Evolutionary conservation across 2,113 vertebrate species (phyloP).

Genomic region (Scartelaos histophorus): DNA sequence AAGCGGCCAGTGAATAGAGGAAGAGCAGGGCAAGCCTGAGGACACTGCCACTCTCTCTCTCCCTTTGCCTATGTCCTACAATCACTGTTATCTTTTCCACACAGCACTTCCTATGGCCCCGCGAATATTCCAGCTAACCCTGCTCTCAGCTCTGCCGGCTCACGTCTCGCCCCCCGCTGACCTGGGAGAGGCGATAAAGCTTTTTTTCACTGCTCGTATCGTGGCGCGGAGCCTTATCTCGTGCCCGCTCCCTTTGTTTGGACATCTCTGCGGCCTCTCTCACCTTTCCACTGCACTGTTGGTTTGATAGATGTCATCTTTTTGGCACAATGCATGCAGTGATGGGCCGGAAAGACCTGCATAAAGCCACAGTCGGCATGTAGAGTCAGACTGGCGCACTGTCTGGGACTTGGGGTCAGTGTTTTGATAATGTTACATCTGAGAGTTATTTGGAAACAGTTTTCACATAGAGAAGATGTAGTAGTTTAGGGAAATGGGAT

Average conservation of each 20-base stretch:
- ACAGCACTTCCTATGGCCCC: constrained; percentile 81
- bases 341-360: constrained; percentile 54
- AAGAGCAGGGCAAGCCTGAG: constrained; percentile 76
- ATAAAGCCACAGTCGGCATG: constrained; percentile 36
- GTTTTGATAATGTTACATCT: constrained; percentile 1
- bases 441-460: constrained; percentile 55
- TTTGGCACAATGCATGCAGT: constrained; percentile 47
- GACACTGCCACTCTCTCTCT: constrained; percentile 61
- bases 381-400: constrained; percentile 25
- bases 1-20: constrained; percentile 81
- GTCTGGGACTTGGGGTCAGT: constrained; percentile 49
- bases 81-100: constrained; percentile 76
- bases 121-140: constrained; percentile 67
- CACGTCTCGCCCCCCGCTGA: constrained; percentile 63
- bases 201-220: constrained; percentile 52
- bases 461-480: constrained; percentile 26
- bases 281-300: constrained; percentile 48
- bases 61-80: constrained; percentile 35
- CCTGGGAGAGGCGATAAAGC: constrained; percentile 58
- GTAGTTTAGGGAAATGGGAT: not conserved
- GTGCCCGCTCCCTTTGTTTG: constrained; percentile 57
- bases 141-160: constrained; percentile 61
- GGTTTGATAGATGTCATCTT: constrained; percentile 59
- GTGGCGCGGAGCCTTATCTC: constrained; percentile 61
- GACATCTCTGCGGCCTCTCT: constrained; percentile 63